Evolutionary conservation across 1,140 invertebrate species (phyloP), one percentile per base, ranked within the genome.

Genomic region (Magallana gigas): DNA sequence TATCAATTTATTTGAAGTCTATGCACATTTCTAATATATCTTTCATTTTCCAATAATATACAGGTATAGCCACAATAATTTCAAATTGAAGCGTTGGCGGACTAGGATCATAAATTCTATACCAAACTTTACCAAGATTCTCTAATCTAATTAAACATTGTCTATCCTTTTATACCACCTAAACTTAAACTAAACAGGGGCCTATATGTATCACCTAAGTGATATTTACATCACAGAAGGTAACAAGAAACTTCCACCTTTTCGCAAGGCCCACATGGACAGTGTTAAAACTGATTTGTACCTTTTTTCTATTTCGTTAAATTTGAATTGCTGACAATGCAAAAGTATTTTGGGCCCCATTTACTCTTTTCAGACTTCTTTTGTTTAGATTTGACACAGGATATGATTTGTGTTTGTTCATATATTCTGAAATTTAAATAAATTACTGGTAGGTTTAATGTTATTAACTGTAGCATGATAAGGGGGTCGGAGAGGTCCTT

Each of bases 381-480:
- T 76, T 76, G 68, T 76, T 76, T 76, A 12, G n/a, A 71, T 36
- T 71, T 71, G 68, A 71, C 68, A 29, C 11, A 71, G 23, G 23
- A 76, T 76, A 76, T 76, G 68, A 36, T 36, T 36, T 18, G 36
- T 76, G 23, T 29, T 29, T 29, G 8, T 76, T 76, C 36, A 76
- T 29, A 4, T 76, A 9, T 1, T 11, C 23, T 12, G 12, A 18
- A 76, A 76, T 48, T 76, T 18, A 29, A 29, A 18, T 29, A 29
- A 76, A 8, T 1, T 29, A 76, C 23, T 29, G 18, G 68, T 76
- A 29, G 68, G 11, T 23, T 76, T 36, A 9, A 23, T 23, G 11
- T 23, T 29, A 76, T 29, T 29, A 36, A 4, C 11, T 29, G 0
- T 3, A 68, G 9, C n/a, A 62, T 5, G 36, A 62, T 12, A 62